A percentile compares a stretch with the other conserved stretches of the same genome.
Conservation (phyloP, 2,888 invertebrate genomes). For the Autographa gamma region DNA sequence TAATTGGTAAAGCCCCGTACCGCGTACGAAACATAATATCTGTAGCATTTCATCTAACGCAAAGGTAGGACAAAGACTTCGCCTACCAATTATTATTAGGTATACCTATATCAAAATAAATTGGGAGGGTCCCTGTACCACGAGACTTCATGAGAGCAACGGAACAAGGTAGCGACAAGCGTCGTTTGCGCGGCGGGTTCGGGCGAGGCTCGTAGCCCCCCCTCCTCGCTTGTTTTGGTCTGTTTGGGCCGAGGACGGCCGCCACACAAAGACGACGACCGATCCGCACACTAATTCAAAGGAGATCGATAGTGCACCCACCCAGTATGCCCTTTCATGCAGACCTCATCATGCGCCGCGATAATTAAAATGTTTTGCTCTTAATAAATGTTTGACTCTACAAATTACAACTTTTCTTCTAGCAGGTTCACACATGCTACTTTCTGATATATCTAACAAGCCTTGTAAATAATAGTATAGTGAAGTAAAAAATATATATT, state of each 20-base stretch:
- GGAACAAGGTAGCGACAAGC: constrained; percentile 79
- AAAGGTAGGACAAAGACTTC: constrained; percentile 19
- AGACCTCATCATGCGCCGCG: constrained; percentile 73
- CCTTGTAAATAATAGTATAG: background rate
- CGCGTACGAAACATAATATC: constrained; percentile 25
- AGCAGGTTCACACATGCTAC: background rate
- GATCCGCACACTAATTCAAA: constrained; percentile 89
- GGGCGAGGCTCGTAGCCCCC: constrained; percentile 70
- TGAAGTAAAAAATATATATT: background rate
- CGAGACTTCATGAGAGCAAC: constrained; percentile 64
- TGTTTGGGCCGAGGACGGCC: constrained; percentile 87
- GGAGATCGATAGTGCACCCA: constrained; percentile 88
- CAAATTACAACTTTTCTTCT: constrained; percentile 32
- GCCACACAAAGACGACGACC: constrained; percentile 87
- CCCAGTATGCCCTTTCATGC: constrained; percentile 83
- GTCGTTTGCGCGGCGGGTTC: constrained; percentile 64
- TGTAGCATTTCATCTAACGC: constrained; percentile 12
- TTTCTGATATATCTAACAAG: too few relatives aligned
- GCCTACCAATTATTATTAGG: constrained; percentile 45
- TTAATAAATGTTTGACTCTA: constrained; percentile 41
- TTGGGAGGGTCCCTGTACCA: constrained; percentile 72
- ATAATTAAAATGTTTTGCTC: constrained; percentile 82
- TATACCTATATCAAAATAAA: constrained; percentile 59
- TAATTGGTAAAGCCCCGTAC: constrained; percentile 21
- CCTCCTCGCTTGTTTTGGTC: constrained; percentile 86